A percentile compares a stretch with the other conserved stretches of the same genome.
Evolutionary conservation across 2,113 vertebrate species (phyloP).

Genomic region (Corapipo altera): DNA sequence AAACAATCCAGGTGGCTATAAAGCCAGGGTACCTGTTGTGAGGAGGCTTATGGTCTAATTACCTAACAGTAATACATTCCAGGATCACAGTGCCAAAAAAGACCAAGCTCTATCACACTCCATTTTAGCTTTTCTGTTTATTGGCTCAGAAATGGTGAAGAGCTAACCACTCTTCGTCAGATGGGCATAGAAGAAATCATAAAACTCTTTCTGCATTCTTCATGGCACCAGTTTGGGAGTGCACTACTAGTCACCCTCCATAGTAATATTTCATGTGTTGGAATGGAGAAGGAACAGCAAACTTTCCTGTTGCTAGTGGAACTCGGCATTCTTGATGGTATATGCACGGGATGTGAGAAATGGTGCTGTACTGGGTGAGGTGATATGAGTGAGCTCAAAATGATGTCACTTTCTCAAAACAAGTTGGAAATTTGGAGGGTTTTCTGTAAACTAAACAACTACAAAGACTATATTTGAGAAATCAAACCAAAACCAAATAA

Average conservation of each 20-base stretch:
- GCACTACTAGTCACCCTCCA: not conserved
- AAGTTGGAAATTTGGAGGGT: not conserved
- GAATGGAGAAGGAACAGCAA: not conserved
- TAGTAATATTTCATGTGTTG: not conserved
- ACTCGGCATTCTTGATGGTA: not conserved
- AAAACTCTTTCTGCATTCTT: not conserved
- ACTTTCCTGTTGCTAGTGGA: not conserved
- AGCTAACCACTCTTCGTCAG: not conserved
- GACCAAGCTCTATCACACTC: not conserved
- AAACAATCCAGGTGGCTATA: not conserved
- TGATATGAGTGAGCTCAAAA: not conserved
- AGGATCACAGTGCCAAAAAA: not conserved
- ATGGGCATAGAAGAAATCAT: not conserved
- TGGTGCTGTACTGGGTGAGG: not conserved
- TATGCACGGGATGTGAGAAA: not conserved
- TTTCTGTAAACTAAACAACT: not conserved
- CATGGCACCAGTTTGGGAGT: not conserved
- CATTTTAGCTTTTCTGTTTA: not conserved
- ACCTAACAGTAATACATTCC: not conserved
- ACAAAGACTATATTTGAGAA: not conserved
- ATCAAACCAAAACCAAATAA: not conserved
- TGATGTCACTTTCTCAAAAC: not conserved
- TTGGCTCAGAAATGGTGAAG: not conserved
- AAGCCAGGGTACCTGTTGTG: not conserved
- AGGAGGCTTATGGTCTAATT: not conserved